These are phyloP conservation scores for Puffinus mauretanicus DNA, from an alignment of 2,113 vertebrate genomes.

Conservation along the genomic window DNA sequence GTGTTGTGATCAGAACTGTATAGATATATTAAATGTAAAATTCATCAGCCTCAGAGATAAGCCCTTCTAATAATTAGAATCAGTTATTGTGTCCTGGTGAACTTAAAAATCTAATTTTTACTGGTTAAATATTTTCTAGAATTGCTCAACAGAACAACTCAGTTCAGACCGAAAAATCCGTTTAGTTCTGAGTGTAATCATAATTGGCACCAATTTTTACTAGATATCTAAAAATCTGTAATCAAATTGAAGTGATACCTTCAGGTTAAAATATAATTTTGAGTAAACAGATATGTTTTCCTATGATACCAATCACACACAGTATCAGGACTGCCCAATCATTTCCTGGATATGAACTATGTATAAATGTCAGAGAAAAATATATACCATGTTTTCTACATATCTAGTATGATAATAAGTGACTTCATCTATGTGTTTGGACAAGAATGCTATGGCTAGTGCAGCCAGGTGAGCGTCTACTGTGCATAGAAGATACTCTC, in stretches of 20 bases:
- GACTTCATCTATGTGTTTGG: neutral
- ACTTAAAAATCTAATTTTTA: neutral
- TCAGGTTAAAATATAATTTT: neutral
- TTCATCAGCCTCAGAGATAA: neutral
- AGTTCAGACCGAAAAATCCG: neutral
- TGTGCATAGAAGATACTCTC: neutral
- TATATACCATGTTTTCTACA: neutral
- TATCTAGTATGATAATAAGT: neutral
- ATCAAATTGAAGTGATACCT: neutral
- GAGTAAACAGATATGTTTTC: neutral
- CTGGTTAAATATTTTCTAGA: neutral
- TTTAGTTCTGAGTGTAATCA: neutral
- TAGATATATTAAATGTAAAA: neutral
- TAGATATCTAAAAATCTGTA: neutral
- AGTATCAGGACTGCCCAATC: fast-evolving
- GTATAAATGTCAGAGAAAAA: neutral
- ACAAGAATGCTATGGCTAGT: neutral
- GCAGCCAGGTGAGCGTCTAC: neutral
- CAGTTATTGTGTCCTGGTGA: neutral
- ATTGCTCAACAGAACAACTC: neutral
- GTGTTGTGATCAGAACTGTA: neutral
- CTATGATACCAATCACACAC: fast-evolving
- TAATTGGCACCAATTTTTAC: neutral
- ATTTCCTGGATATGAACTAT: neutral
- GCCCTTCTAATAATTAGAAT: neutral